These are phyloP conservation scores for Paracentrotus lividus DNA, from an alignment of 53 echinoderm and acorn worm genomes.

Conservation along the genomic window DNA sequence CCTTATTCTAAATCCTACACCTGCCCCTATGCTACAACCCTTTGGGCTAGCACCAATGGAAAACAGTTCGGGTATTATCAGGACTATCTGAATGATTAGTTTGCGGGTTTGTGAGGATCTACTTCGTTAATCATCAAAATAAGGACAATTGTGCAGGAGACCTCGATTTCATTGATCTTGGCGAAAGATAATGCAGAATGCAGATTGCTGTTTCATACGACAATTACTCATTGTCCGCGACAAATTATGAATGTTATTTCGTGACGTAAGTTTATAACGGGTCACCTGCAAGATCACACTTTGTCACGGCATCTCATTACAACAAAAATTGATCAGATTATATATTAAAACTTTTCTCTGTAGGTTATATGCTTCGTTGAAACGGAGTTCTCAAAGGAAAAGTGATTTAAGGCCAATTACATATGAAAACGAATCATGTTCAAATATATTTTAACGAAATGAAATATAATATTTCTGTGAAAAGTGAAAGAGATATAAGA, in stretches of 20 bases:
- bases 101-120: conserved; percentile 4
- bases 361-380: neutral
- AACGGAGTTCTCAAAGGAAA: no score
- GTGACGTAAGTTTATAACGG: neutral
- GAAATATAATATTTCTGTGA: no score
- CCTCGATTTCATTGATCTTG: neutral
- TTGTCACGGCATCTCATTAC: neutral
- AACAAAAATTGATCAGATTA: neutral
- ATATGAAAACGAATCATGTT: no score
- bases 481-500: neutral
- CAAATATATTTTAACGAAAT: no score
- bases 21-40: neutral
- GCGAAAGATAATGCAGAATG: neutral
- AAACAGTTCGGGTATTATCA: neutral
- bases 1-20: neutral
- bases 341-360: neutral
- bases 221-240: neutral
- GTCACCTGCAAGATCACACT: neutral
- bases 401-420: no score
- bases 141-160: neutral
- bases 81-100: neutral
- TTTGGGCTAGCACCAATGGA: neutral
- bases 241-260: neutral
- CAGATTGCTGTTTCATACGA: conserved; percentile 1
- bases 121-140: neutral